Evolutionary conservation across 2,113 vertebrate species (phyloP).

Genomic region (Crotalus horridus): DNA sequence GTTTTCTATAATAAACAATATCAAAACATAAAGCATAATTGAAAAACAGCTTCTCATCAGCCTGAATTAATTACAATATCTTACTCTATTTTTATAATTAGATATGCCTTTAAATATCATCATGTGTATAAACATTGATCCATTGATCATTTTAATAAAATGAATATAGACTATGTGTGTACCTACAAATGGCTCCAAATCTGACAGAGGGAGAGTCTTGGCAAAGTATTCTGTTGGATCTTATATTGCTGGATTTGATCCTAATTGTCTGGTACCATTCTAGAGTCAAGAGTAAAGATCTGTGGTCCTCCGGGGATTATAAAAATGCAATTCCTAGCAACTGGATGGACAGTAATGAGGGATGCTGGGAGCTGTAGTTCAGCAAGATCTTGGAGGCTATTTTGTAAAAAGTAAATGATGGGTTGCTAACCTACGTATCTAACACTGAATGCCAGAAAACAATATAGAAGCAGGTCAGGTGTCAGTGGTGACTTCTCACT

Average conservation of each 20-base stretch:
- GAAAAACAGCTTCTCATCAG: neutral
- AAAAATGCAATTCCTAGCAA: neutral
- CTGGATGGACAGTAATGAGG: neutral
- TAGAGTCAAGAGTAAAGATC: neutral
- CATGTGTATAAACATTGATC: neutral
- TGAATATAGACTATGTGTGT: neutral
- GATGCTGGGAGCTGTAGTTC: neutral
- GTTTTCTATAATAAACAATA: constrained; percentile 4
- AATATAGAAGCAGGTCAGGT: neutral
- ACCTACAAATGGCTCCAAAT: neutral
- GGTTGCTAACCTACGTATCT: neutral
- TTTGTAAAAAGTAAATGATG: neutral
- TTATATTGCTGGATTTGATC: neutral
- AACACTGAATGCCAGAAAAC: neutral
- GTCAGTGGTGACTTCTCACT: neutral
- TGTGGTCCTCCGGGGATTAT: neutral
- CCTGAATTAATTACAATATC: neutral
- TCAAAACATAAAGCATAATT: neutral
- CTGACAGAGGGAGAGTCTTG: neutral
- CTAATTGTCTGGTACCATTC: neutral
- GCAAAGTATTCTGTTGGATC: neutral
- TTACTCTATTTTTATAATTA: neutral
- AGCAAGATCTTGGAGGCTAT: neutral
- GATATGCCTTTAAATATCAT: neutral
- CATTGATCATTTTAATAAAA: neutral